Evolutionary conservation across 1,140 invertebrate genomes (phyloP).

Genomic region (Dinothrombium tinctorium): DNA sequence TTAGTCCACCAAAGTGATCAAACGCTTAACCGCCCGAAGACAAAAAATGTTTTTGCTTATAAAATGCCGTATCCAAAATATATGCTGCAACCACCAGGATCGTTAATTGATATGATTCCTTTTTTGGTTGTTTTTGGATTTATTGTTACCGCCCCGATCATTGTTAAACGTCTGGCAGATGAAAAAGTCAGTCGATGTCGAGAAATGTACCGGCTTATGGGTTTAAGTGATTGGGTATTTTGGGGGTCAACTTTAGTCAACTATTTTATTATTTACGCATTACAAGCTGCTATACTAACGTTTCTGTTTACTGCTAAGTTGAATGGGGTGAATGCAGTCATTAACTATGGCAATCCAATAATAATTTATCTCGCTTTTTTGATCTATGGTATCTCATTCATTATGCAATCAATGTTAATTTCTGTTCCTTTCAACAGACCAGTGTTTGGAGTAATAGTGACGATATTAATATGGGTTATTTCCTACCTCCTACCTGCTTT

Average conservation of each 20-base stretch:
- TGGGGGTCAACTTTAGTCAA: conserved; percentile 35
- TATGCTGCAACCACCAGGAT: not conserved
- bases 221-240: conserved; percentile 30
- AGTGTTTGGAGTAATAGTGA: not conserved
- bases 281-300: conserved; percentile 25
- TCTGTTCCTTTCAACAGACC: not conserved
- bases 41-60: not conserved
- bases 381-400: not conserved
- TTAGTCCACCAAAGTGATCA: not conserved
- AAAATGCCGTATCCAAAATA: not conserved
- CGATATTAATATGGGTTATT: no score
- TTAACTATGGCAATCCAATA: not conserved
- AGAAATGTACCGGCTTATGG: conserved; percentile 37
- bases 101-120: conserved; percentile 1
- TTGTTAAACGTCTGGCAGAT: conserved; percentile 11
- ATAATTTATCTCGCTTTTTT: not conserved
- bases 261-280: conserved; percentile 26
- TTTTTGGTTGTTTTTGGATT: conserved; percentile 3
- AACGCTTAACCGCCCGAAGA: no score
- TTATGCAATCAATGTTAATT: not conserved
- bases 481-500: no score
- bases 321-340: not conserved
- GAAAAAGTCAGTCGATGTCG: conserved; percentile 6
- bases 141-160: conserved; percentile 5
- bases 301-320: not conserved